Base-by-base conservation (phyloP, 2,113 vertebrate genomes). In the Hippocampus comes region DNA sequence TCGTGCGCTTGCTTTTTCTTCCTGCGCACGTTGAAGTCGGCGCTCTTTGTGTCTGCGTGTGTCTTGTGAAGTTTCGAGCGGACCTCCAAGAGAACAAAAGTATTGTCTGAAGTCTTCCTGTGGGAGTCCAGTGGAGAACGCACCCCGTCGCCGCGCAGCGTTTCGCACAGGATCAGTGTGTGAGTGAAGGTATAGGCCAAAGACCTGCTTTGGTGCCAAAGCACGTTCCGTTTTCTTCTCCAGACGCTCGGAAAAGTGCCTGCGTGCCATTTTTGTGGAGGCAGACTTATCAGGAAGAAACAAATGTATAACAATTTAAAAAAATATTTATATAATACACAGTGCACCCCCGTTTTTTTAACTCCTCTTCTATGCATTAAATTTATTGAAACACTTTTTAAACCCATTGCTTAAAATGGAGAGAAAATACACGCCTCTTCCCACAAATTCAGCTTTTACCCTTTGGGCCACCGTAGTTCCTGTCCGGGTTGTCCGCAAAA, bases 81-180 rank as follows among this genome's bases (percentile, higher is more conserved):
- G 59, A 71, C 84, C 73, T 84, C 70, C 75, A 89, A 84, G 75
- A 80, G 78, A 85, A 74, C 78, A 69, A 38, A 60, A 84, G 87
- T 85, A 89, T 90, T 91, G 89, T 90, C 81, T 71, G 68, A 76
- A 71, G 72, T 73, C 76, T 89, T 90, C 90, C 88, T 89, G 86
- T 89, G 87, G 86, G 84, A 87, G 82, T 74, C 80, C 69, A 21
- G 38, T 38, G 53, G 70, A 82, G 82, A 86, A 79, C 67, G 69
- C 86, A 85, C 79, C 86, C 80, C 81, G 30, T 63, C 64, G 65
- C 73, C 68, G 84, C 83, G 75, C 79, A 81, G 25, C 48, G 48
- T 46, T 68, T 68, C 41, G 27, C 12, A 2, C 38, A n/a, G 21
- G 41, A n/a, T 65, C 42, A 9, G 42, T 27, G 64, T 48, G 43